Conservation (phyloP, 37 sponge, comb jelly and placozoan genomes). For the Tethya wilhelma region DNA sequence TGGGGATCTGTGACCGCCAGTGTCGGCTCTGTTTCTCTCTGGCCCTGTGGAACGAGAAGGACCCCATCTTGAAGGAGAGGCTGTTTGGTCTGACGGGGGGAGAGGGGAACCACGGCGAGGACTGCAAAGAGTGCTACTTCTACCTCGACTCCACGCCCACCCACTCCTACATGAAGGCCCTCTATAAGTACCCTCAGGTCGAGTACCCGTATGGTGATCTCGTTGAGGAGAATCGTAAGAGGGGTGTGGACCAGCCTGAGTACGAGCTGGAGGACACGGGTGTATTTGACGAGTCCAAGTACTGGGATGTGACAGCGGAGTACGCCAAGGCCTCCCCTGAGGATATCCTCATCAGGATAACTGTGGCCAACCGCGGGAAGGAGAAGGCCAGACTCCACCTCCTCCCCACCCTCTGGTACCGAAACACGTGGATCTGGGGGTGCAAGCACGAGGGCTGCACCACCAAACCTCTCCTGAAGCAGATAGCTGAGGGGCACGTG, state of each 20-base stretch:
- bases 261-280: constrained; percentile 88
- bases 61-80: constrained; percentile 95
- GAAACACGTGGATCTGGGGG: constrained; percentile 98
- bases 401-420: constrained; percentile 96
- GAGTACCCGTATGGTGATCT: constrained; percentile 86
- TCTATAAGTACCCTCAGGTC: constrained; percentile 94
- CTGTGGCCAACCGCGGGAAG: constrained; percentile 77
- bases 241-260: constrained; percentile 71
- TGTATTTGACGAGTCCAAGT: constrained; percentile 77
- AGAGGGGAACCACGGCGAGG: constrained; percentile 97
- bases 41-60: constrained; percentile 92
- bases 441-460: constrained; percentile 92
- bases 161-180: constrained; percentile 94
- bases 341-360: constrained; percentile 79
- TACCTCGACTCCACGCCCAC: constrained; percentile 98
- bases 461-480: constrained; percentile 75
- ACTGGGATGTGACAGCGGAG: constrained; percentile 93
- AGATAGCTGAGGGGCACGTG: constrained; percentile 52
- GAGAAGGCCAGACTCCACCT: constrained; percentile 75
- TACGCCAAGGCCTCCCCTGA: constrained; percentile 85
- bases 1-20: constrained; percentile 93
- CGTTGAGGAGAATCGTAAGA: constrained; percentile 75
- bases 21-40: constrained; percentile 92
- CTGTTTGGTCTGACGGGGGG: constrained; percentile 90
- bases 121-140: constrained; percentile 95